Evolutionary conservation across 2,113 vertebrate species (phyloP).

Genomic region (Bagarius yarrelli): DNA sequence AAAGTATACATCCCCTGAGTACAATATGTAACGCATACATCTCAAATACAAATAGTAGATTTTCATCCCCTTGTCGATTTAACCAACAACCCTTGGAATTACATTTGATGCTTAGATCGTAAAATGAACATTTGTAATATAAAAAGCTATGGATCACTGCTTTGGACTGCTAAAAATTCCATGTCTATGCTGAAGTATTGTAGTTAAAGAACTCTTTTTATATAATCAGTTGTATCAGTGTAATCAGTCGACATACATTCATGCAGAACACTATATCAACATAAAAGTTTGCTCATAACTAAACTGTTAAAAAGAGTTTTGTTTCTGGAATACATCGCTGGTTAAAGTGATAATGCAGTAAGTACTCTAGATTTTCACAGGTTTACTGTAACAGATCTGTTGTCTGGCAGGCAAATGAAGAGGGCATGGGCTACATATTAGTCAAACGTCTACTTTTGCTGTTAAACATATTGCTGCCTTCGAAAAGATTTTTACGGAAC

Average conservation of each 20-base stretch:
- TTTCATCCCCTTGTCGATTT: background rate
- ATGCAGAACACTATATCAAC: background rate
- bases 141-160: background rate
- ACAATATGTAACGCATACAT: background rate
- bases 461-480: background rate
- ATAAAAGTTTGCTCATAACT: background rate
- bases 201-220: background rate
- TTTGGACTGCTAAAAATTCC: background rate
- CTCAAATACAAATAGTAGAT: conserved; percentile 1
- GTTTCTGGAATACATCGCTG: background rate
- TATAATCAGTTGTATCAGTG: too few species aligned
- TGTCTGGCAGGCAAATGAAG: conserved; percentile 6
- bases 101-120: background rate
- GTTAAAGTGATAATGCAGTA: conserved; percentile 19
- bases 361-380: background rate
- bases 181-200: background rate
- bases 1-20: too few species aligned
- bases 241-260: background rate
- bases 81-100: background rate
- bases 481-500: conserved; percentile 2
- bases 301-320: background rate
- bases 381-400: conserved; percentile 10
- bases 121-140: background rate
- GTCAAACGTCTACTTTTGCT: conserved; percentile 24
- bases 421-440: conserved; percentile 45